These are phyloP conservation scores for Diachasma alloeum DNA, from an alignment of 1,140 invertebrate genomes.

Conservation along the genomic window DNA sequence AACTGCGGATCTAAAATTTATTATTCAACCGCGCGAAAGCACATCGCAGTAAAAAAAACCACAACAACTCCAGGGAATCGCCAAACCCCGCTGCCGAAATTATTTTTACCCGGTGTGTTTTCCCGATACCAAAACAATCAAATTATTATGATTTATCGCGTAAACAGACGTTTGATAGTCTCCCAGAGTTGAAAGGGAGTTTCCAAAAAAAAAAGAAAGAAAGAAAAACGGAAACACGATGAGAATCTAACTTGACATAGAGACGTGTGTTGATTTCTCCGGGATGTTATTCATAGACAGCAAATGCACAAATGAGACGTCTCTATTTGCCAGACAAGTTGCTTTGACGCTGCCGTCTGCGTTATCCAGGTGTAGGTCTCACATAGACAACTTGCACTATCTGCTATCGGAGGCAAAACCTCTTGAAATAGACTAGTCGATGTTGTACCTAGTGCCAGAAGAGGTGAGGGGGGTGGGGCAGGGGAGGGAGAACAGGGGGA, in stretches of 20 bases:
- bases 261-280: background rate
- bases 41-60: too few relatives aligned
- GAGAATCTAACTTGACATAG: background rate
- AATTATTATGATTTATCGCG: background rate
- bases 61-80: too few relatives aligned
- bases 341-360: background rate
- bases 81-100: background rate
- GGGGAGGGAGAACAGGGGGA: too few relatives aligned
- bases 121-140: background rate
- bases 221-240: background rate
- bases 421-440: slow-evolving; percentile 20
- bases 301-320: background rate
- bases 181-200: background rate
- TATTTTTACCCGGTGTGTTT: background rate
- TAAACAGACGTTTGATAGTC: background rate
- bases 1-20: too few relatives aligned
- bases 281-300: background rate
- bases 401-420: background rate
- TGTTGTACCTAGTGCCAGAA: background rate
- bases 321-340: background rate
- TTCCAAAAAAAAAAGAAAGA: too few relatives aligned
- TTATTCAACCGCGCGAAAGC: too few relatives aligned
- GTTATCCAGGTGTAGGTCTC: background rate
- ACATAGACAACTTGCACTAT: background rate
- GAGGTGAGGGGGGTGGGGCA: background rate